Conservation (phyloP, 2,888 invertebrate species). For the Heteromurus nitidus region DNA sequence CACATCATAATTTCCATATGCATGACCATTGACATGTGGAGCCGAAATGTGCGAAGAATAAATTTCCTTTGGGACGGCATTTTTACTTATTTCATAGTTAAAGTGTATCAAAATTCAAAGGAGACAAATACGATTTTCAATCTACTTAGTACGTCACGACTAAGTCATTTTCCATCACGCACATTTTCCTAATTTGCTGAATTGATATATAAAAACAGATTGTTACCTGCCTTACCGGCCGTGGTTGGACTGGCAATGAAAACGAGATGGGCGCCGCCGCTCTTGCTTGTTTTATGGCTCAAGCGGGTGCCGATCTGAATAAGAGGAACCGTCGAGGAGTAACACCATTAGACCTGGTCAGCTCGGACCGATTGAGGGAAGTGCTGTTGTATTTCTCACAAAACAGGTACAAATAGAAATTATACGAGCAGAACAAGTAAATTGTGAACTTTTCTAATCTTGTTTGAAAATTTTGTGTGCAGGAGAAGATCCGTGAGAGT, state of each 20-base stretch:
- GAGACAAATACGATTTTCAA: conserved; percentile 33
- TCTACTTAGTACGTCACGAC: too few relatives aligned
- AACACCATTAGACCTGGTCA: conserved; percentile 69
- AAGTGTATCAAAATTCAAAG: conserved; percentile 58
- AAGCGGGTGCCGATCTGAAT: conserved; percentile 69
- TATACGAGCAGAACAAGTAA: too few relatives aligned
- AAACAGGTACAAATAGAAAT: conserved; percentile 51
- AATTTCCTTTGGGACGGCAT: conserved; percentile 67
- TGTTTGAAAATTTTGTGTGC: background rate
- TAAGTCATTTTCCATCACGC: too few relatives aligned
- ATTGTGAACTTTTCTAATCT: background rate
- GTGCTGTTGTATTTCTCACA: conserved; percentile 70
- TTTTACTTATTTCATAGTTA: conserved; percentile 33
- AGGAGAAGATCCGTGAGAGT: conserved; percentile 35
- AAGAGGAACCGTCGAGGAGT: conserved; percentile 69
- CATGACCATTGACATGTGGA: conserved; percentile 32
- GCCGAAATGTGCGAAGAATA: conserved; percentile 66
- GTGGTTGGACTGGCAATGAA: conserved; percentile 70
- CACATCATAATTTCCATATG: conserved; percentile 52
- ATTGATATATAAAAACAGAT: too few relatives aligned
- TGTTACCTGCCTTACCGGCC: conserved; percentile 64
- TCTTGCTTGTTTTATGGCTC: conserved; percentile 70
- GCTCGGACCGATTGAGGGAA: conserved; percentile 69
- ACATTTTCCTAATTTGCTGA: too few relatives aligned
- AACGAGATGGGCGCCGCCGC: conserved; percentile 70